Evolutionary conservation across 2,113 vertebrate species (phyloP).

Genomic region (Alosa alosa): DNA sequence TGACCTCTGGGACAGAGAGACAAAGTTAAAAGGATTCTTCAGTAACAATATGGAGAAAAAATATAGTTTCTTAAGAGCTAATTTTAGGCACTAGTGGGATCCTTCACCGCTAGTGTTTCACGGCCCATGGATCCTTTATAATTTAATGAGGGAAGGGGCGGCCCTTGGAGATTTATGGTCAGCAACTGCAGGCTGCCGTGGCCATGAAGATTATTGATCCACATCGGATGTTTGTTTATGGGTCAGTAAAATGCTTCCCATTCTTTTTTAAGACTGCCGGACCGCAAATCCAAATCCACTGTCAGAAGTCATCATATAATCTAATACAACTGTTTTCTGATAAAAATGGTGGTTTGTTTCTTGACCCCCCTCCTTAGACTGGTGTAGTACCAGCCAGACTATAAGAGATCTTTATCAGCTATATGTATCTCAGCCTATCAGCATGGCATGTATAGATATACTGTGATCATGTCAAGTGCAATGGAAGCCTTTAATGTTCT

Average conservation of each 20-base stretch:
- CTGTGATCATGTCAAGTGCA: conserved; percentile 3
- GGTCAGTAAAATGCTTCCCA: conserved; percentile 56
- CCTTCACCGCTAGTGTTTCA: conserved; percentile 64
- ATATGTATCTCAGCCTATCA: neutral
- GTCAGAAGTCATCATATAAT: conserved; percentile 34
- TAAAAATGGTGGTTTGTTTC: conserved; percentile 35
- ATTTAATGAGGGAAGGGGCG: conserved; percentile 70
- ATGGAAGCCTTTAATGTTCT: conserved; percentile 25
- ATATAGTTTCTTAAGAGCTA: conserved; percentile 62
- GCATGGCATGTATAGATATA: neutral
- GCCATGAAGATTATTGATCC: conserved; percentile 67
- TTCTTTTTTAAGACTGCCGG: conserved; percentile 39
- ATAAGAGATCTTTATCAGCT: neutral
- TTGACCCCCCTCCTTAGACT: neutral
- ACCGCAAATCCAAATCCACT: conserved; percentile 37
- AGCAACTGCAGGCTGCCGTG: conserved; percentile 54
- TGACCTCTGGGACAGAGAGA: conserved; percentile 58
- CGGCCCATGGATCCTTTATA: conserved; percentile 69
- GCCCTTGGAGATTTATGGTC: conserved; percentile 64
- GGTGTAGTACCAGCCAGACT: neutral
- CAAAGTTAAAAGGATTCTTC: conserved; percentile 70
- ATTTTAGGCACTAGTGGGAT: conserved; percentile 67
- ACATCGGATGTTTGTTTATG: conserved; percentile 69
- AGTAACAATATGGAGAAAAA: conserved; percentile 62
- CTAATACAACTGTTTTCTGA: conserved; percentile 44